phyloP scores from a whole-genome alignment of 2,797 vertebrate species.

The Ambastaia sidthimunki region DNA sequence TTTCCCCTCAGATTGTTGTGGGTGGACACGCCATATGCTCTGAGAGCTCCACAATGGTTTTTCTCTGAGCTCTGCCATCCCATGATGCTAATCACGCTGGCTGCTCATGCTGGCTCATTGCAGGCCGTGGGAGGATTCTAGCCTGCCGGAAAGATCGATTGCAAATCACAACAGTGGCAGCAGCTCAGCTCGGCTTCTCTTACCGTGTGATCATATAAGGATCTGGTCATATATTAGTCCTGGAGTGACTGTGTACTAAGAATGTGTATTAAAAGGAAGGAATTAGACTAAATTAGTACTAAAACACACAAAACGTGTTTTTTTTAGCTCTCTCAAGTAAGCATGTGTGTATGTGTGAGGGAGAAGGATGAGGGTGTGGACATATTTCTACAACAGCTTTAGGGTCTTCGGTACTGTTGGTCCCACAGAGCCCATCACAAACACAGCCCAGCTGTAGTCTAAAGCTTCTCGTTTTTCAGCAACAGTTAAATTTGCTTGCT shows the following conservation, averaged over 20 bases:
- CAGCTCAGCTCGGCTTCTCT: constrained; percentile 36
- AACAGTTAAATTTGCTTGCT: constrained; percentile 48
- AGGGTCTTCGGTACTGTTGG: constrained; percentile 62
- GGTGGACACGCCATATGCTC: constrained; percentile 65
- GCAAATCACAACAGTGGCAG: constrained; percentile 48
- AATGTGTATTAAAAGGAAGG: not conserved
- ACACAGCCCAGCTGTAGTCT: constrained; percentile 17
- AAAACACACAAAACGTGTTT: constrained; percentile 30
- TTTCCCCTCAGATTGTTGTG: constrained; percentile 52
- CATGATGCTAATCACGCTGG: constrained; percentile 47
- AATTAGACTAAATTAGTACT: not conserved
- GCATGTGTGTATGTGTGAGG: constrained; percentile 26
- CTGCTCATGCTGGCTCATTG: constrained; percentile 54
- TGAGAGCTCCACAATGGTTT: constrained; percentile 58
- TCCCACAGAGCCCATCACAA: constrained; percentile 28
- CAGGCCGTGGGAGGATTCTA: constrained; percentile 60
- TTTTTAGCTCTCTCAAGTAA: constrained; percentile 27
- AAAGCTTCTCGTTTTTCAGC: constrained; percentile 26
- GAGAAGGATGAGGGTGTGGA: constrained; percentile 45
- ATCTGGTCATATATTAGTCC: constrained; percentile 50
- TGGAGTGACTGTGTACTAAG: constrained; percentile 34
- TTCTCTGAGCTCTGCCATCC: constrained; percentile 52
- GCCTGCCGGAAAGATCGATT: constrained; percentile 57
- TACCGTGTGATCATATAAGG: constrained; percentile 35
- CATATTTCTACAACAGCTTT: constrained; percentile 65